phyloP scores from a whole-genome alignment of 2,888 invertebrate species.

The Diplazon laetatorius region DNA sequence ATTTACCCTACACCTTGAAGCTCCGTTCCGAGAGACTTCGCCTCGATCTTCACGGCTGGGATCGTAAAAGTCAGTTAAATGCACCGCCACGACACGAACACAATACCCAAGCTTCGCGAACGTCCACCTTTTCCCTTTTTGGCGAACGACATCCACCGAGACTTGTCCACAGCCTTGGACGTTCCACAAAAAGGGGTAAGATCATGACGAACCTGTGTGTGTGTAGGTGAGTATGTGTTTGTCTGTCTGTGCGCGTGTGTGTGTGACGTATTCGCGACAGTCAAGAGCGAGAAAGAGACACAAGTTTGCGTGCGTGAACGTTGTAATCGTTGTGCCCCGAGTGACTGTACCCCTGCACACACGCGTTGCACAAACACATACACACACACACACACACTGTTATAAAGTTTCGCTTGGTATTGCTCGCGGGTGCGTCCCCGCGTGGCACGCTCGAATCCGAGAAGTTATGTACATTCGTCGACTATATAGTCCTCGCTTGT shows the following conservation, averaged over 20 bases:
- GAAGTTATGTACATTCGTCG: too few relatives aligned
- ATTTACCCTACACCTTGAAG: constrained; percentile 10
- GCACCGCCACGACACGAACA: too few relatives aligned
- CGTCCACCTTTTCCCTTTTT: constrained; percentile 55
- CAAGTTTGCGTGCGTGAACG: neutral
- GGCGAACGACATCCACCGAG: constrained; percentile 25
- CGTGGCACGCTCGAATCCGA: too few relatives aligned
- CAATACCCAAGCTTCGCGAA: neutral
- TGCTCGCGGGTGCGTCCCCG: constrained; percentile 17
- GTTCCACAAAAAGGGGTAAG: constrained; percentile 57
- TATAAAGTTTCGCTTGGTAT: constrained; percentile 22
- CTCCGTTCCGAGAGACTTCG: neutral
- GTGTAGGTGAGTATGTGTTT: too few relatives aligned
- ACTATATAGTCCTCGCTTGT: too few relatives aligned
- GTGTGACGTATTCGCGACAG: constrained; percentile 51
- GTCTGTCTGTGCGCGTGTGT: too few relatives aligned
- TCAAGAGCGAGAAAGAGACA: constrained; percentile 24
- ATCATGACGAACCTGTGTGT: too few relatives aligned
- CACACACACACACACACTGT: too few relatives aligned
- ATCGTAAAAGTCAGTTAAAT: too few relatives aligned
- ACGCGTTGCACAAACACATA: too few relatives aligned
- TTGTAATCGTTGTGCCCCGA: too few relatives aligned
- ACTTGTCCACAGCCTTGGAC: constrained; percentile 44
- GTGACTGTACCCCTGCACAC: too few relatives aligned
- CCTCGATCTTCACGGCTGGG: neutral